Percentiles rank a stretch among this genome's conserved stretches.
Conservation (phyloP, 1,140 invertebrate genomes). For the Drosophila truncata region DNA sequence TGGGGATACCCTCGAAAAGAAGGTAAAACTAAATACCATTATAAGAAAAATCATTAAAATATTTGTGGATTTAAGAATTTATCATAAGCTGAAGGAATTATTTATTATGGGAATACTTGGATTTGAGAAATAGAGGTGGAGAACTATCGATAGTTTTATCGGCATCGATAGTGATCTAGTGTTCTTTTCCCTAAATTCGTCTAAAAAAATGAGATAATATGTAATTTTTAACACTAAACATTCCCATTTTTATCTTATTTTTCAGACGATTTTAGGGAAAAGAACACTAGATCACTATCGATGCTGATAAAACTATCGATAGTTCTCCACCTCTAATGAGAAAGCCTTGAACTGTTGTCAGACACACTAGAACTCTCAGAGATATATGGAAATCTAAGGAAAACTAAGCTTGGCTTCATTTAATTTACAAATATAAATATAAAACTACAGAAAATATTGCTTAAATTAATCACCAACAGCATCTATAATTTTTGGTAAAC, state of each 20-base stretch:
- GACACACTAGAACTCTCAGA: background rate
- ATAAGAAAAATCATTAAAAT: background rate
- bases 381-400: background rate
- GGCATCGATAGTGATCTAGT: no score
- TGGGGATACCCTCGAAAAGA: background rate
- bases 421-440: background rate
- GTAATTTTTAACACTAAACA: no score
- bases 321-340: no score
- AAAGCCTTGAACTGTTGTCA: background rate
- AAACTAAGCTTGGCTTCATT: background rate
- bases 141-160: no score
- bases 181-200: no score
- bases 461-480: background rate
- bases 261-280: no score
- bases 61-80: background rate
- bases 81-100: background rate
- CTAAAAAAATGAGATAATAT: no score
- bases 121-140: no score
- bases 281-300: no score
- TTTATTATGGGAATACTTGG: background rate
- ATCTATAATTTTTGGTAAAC: background rate
- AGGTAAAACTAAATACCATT: background rate
- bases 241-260: no score
- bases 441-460: background rate
- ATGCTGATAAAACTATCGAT: no score